Base-by-base conservation (phyloP, 2,113 vertebrate genomes). In the Pachyramphus minor region DNA sequence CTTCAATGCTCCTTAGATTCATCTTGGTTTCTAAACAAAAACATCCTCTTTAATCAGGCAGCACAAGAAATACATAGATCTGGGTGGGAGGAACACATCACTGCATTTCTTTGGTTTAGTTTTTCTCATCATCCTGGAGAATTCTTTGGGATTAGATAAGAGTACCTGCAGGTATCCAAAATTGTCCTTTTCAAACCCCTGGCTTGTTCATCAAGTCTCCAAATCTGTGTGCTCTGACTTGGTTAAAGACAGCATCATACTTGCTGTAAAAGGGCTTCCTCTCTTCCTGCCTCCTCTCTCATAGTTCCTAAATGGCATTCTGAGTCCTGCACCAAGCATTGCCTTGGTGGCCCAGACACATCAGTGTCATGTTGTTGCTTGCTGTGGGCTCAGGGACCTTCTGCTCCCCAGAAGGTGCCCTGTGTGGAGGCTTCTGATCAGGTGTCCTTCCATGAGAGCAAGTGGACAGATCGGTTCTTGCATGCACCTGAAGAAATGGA, bases 21-120 rank as follows among this genome's bases (percentile, higher is more conserved):
- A 72, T 27, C 25, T 81, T 39, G 9, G 8, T 72, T 89, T 87
- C 33, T 53, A 55, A 78, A 62, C 16, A 11, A 59, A 84, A 67
- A 63, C 24, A 12, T 0, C 0, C 2, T 73, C 13, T 93, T 55
- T 59, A 59, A 39, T 47, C n/a, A 69, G n/a, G 22, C 41, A 77
- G 22, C 15, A 7, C 49, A 24, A 79, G 24, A 76, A 92, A 76
- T 37, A 49, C 12, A 22, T 9, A 39, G 13, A 53, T 47, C 6
- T 22, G 12, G 8, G 8, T 6, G 2, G 13, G 5, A 5, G 2
- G 2, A 6, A 4, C 3, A 27, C 7, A 28, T 28, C 4, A 24
- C 42, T 58, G 24, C 27, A 60, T 53, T 80, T 60, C 21, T 62
- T 71, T 74, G 6, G 5, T 91, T 42, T 33, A 31, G 10, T 75